Evolutionary conservation across 1,140 invertebrate genomes (phyloP).

Genomic region (Eueides isabella): DNA sequence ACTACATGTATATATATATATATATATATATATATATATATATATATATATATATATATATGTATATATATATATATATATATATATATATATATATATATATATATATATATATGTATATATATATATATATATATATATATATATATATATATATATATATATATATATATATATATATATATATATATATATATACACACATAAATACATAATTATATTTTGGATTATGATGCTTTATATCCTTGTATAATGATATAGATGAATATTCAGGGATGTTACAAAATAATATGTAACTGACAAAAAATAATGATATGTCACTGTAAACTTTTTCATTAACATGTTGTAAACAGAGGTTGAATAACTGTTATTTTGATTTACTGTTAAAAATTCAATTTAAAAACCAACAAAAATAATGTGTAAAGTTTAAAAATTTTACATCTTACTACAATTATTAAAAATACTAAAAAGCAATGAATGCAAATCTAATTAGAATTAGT

Average conservation of each 20-base stretch:
- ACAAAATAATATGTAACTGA: background rate
- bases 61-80: background rate
- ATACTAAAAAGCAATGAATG: background rate
- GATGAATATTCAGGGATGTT: background rate
- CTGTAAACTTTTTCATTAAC: background rate
- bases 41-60: too few species aligned
- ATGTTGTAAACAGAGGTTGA: background rate
- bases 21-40: too few species aligned
- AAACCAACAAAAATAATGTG: too few species aligned
- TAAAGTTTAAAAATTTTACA: background rate
- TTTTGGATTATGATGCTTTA: background rate
- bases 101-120: too few species aligned
- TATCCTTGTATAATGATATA: background rate
- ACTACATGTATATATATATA: too few species aligned
- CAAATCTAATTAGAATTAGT: background rate
- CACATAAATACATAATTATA: too few species aligned
- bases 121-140: too few species aligned
- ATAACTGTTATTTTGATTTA: background rate
- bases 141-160: too few species aligned
- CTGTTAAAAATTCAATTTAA: background rate
- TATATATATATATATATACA: too few species aligned
- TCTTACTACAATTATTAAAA: background rate
- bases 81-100: background rate
- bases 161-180: too few species aligned
- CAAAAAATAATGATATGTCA: background rate